Base-by-base conservation (phyloP, 2,113 vertebrate genomes). In the Tragelaphus scriptus region DNA sequence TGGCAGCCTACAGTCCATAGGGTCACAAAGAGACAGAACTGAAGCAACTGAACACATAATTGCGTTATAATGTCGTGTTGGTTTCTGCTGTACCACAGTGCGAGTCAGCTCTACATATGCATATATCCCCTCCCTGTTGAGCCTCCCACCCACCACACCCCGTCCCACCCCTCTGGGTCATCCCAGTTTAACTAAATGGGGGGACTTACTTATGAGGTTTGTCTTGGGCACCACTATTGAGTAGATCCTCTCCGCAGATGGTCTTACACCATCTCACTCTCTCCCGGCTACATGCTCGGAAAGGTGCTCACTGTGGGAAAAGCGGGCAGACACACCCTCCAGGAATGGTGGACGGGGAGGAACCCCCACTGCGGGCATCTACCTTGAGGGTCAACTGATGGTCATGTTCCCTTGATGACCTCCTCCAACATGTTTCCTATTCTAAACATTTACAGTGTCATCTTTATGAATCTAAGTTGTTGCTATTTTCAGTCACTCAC, bases 1-100 rank as follows among this genome's bases (percentile, higher is more conserved):
- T 40, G 68, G 19, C 0, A 11, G 68, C 2, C 19, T 36, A 71
- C n/a, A 23, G 9, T 36, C n/a, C 21, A 6, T 12, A 23, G n/a
- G n/a, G 19, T 71, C n/a, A 2, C 17, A 36, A 68, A 68, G 65
- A 68, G n/a, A 36, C 4, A 23, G 4, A 2, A 23, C 65, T 36
- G n/a, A 36, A 71, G n/a, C 0, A 0, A 36, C 19, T 71, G 65
- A 36, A 23, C 17, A 12, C n/a, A 1, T 1, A 36, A 11, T 44
- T 36, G 36, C 5, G 0, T 44, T 75, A 75, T 11, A 44, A 40
- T 6, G 23, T 5, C 14, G 71, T 44, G 21, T 25, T 40, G 36
- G 71, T 75, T 25, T 75, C 21, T 75, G 71, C 71, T 75, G 36
- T 13, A 75, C 36, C 12, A 25, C 36, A 75, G 71, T 6, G 71